A percentile compares a stretch with the other conserved stretches of the same genome.
Conservation (phyloP, 2,888 invertebrate genomes). For the Dione vanillae region DNA sequence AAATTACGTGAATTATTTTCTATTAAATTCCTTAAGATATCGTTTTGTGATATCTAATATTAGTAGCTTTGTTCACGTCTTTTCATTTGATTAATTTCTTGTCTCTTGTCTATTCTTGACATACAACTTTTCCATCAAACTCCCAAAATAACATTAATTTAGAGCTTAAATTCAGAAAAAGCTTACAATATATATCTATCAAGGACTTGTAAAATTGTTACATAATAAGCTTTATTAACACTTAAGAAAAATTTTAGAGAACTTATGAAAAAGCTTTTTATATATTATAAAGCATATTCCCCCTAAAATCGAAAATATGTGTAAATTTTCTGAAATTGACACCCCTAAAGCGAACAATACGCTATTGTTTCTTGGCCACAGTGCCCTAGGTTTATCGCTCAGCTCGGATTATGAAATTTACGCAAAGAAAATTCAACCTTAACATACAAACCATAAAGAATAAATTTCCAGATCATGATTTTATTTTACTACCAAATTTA, state of each 20-base stretch:
- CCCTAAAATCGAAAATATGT: background rate
- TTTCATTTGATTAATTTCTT: too few relatives aligned
- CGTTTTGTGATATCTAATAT: too few relatives aligned
- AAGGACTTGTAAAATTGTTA: too few relatives aligned
- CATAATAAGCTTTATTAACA: too few relatives aligned
- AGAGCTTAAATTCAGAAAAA: too few relatives aligned
- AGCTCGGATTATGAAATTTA: slow-evolving; percentile 41
- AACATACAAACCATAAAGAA: background rate
- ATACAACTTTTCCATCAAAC: too few relatives aligned
- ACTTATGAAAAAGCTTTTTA: background rate
- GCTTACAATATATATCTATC: too few relatives aligned
- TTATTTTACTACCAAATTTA: background rate
- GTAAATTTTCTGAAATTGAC: slow-evolving; percentile 26
- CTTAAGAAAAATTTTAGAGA: background rate
- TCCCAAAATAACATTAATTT: too few relatives aligned
- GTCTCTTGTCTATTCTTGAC: too few relatives aligned
- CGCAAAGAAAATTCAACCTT: background rate
- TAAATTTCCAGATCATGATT: background rate
- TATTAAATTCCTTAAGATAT: too few relatives aligned
- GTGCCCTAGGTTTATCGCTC: slow-evolving; percentile 46
- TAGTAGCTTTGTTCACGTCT: too few relatives aligned
- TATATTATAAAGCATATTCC: background rate
- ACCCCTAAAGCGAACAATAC: slow-evolving; percentile 48
- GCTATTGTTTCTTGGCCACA: slow-evolving; percentile 47
- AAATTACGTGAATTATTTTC: too few relatives aligned